Evolutionary conservation across 2,888 invertebrate genomes (phyloP), one percentile per base, ranked within the genome.

Genomic region (Melangyna quadrimaculata): DNA sequence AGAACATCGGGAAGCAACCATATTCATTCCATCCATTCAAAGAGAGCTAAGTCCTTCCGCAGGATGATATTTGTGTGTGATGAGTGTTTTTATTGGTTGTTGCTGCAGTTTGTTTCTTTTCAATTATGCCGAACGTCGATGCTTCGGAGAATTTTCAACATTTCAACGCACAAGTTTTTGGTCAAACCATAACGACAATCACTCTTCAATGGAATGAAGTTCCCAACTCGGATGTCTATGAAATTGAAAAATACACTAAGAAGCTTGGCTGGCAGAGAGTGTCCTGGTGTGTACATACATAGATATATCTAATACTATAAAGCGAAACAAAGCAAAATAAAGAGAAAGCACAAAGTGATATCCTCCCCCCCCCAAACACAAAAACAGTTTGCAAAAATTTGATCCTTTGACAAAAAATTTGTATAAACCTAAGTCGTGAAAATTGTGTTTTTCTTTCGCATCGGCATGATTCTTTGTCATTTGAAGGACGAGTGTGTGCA

Each of bases 231-330:
- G 88, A 89, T 65, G 91, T 92, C 27, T 92, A 91, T 83, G 89
- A 90, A 88, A 88, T 91, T 63, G 91, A 92, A 87, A 89, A 88
- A 70, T 89, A 89, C 75, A 89, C 90, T 73, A 90, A 89, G 82
- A 88, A 88, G 5, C 83, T 86, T 51, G 90, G 89, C 69, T 92
- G 92, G 92, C 88, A 89, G 40, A 89, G 89, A 88, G 89, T 90
- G 61, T 89, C 88, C 35, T 92, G 92, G 92, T 90, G 86, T 61
- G 87, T 72, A 86, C 35, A 35, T 2, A 32, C 32, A 32, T 10
- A 32, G 1, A 10, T 10, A 32, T 3, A 57, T n/a, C n/a, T 4
- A 51, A 40, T 32, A 17, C 61, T 35, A 71, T 72, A 43, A 40
- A 6, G n/a, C n/a, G n/a, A 27, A 27, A 27, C 6, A 37, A 37